Conservation (phyloP, 2,113 vertebrate species). For the Corythornis madagascariensis region DNA sequence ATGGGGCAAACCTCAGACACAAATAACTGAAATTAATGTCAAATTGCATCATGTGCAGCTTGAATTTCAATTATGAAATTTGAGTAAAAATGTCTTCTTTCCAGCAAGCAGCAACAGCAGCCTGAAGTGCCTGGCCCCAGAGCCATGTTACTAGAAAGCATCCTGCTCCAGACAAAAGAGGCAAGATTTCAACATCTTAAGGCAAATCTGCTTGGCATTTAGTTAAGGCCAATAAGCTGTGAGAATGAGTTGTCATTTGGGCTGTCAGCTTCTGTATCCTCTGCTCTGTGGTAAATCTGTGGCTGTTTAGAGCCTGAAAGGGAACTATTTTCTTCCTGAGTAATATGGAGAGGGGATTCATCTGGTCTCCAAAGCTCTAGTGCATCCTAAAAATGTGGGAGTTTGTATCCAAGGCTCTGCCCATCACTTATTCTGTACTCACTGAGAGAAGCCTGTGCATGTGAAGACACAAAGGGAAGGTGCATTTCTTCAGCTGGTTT, state of each 20-base stretch:
- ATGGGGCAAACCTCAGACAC: conserved; percentile 46
- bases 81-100: conserved; percentile 37
- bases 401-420: background rate
- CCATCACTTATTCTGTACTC: background rate
- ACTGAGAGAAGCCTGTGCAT: background rate
- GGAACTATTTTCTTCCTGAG: background rate
- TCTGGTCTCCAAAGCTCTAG: background rate
- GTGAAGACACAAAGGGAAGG: background rate
- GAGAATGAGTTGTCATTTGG: background rate
- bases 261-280: background rate
- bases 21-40: conserved; percentile 68
- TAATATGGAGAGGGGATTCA: background rate
- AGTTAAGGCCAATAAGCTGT: conserved; percentile 15
- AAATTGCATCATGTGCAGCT: conserved; percentile 63
- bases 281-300: background rate
- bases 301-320: background rate
- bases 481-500: background rate
- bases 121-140: background rate
- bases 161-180: background rate
- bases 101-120: conserved; percentile 21
- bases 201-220: conserved; percentile 39
- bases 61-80: conserved; percentile 68
- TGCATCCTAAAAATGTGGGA: background rate
- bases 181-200: background rate
- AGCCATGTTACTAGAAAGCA: conserved; percentile 45